These are phyloP conservation scores for Dryoscopus gambensis DNA, from an alignment of 2,113 vertebrate species.

Conservation along the genomic window DNA sequence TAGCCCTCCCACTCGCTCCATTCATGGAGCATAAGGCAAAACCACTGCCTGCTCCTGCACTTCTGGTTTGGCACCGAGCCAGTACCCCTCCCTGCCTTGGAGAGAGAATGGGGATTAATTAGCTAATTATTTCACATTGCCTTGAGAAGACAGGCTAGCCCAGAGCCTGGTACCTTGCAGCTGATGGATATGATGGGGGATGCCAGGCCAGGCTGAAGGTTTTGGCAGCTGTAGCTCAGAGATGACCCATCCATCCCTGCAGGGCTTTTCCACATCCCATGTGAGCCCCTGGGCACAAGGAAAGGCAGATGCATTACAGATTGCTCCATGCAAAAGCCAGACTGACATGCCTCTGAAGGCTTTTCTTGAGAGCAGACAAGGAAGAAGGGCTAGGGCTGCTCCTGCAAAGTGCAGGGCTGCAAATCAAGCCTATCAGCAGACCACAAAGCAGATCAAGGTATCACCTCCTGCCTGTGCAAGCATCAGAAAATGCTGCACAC, in stretches of 20 bases:
- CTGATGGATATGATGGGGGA: background rate
- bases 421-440: background rate
- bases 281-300: background rate
- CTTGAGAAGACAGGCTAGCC: background rate
- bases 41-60: background rate
- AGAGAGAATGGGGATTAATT: background rate
- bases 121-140: background rate
- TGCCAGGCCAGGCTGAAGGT: background rate
- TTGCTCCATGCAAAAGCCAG: background rate
- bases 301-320: background rate
- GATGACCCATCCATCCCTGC: background rate
- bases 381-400: background rate
- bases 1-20: background rate
- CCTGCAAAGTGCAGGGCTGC: background rate
- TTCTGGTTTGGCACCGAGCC: background rate
- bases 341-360: background rate
- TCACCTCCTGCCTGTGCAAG: background rate
- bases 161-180: background rate
- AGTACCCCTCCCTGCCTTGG: background rate
- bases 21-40: background rate
- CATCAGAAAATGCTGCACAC: background rate
- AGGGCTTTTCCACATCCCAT: background rate
- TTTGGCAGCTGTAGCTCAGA: background rate
- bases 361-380: background rate
- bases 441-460: background rate